phyloP scores from a whole-genome alignment of 2,113 vertebrate species.

The Amphiprion ocellaris region DNA sequence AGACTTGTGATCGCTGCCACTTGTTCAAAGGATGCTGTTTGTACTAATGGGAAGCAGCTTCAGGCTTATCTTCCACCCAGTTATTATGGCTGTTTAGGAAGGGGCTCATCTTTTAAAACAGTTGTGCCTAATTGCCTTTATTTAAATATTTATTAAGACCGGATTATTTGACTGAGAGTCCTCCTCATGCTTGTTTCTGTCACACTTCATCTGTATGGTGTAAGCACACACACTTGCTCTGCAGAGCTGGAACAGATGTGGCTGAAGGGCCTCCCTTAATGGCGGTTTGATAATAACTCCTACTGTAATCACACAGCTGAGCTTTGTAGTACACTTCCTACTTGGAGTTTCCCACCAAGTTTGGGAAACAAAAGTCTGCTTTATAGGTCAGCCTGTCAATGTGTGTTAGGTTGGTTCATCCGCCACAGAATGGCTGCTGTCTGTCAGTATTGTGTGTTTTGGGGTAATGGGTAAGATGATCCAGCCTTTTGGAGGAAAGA shows the following conservation, averaged over 20 bases:
- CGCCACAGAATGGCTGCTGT: not conserved
- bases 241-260: not conserved
- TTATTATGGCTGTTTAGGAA: conserved; percentile 28
- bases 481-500: not conserved
- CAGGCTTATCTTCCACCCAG: conserved; percentile 33
- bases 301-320: conserved; percentile 5
- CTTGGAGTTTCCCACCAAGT: conserved; percentile 5
- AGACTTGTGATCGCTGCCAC: conserved; percentile 16
- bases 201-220: not conserved
- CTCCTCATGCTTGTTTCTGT: not conserved
- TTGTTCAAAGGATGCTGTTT: conserved; percentile 48
- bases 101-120: not conserved
- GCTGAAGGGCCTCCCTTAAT: conserved; percentile 1
- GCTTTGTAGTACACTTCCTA: not conserved
- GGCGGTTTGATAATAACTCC: not conserved
- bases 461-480: conserved; percentile 47
- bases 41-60: conserved; percentile 16
- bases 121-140: conserved; percentile 29
- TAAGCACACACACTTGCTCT: not conserved
- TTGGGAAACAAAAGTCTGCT: not conserved
- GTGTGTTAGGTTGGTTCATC: conserved; percentile 1
- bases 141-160: conserved; percentile 30
- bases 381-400: conserved; percentile 8
- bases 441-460: conserved; percentile 37
- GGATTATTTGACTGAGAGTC: conserved; percentile 21